Percentiles rank a stretch among this genome's conserved stretches.
Evolutionary conservation across 2,113 vertebrate genomes (phyloP).

Genomic region (Ploceus nigricollis): DNA sequence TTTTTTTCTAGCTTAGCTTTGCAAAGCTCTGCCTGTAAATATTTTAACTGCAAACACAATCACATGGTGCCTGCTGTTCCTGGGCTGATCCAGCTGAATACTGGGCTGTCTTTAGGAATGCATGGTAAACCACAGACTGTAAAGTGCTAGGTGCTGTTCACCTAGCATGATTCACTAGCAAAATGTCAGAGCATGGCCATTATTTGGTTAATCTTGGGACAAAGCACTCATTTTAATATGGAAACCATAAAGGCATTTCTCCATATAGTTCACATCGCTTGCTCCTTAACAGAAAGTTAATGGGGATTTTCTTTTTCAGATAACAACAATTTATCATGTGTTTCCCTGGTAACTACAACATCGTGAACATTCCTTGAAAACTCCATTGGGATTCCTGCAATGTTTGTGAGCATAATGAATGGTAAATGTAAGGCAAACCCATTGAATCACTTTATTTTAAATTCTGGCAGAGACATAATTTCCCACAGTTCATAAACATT

Average conservation of each 20-base stretch:
- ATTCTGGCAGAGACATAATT: constrained; percentile 59
- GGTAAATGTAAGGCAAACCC: constrained; percentile 46
- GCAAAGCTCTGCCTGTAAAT: background rate
- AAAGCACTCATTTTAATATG: constrained; percentile 18
- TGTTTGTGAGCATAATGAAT: constrained; percentile 43
- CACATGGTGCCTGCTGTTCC: background rate
- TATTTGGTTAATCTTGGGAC: constrained; percentile 30
- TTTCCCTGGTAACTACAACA: constrained; percentile 56
- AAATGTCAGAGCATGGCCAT: background rate
- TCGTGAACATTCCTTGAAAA: constrained; percentile 24
- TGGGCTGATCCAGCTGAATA: background rate
- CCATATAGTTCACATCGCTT: background rate
- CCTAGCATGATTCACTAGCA: too few relatives aligned
- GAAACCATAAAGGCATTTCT: background rate
- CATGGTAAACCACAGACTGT: background rate
- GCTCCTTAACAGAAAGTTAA: constrained; percentile 53
- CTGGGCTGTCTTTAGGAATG: background rate
- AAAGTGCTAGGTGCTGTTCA: background rate
- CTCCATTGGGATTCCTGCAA: constrained; percentile 10
- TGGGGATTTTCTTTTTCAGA: constrained; percentile 51
- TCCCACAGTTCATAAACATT: constrained; percentile 64
- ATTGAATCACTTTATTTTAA: constrained; percentile 44
- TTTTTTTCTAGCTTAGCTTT: background rate
- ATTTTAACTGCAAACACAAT: background rate
- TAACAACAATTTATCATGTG: constrained; percentile 40